phyloP scores from a whole-genome alignment of 1,140 invertebrate genomes.

The Drosophila varians region DNA sequence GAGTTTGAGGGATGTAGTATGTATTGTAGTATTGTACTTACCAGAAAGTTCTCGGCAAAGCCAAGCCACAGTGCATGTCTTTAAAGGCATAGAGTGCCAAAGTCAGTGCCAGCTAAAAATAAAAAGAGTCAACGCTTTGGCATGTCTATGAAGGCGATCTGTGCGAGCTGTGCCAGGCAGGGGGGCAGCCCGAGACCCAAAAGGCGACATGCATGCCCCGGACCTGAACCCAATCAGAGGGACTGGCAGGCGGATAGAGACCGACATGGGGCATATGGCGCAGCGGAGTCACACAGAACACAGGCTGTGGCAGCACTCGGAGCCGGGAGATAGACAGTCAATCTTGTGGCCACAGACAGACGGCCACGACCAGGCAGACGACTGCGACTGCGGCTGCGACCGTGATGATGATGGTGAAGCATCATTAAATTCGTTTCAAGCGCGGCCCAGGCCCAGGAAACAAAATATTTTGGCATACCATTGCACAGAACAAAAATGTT shows the following conservation, averaged over 20 bases:
- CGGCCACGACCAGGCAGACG: constrained; percentile 45
- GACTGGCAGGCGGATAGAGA: constrained; percentile 32
- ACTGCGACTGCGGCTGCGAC: constrained; percentile 34
- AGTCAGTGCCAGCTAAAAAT: constrained; percentile 76
- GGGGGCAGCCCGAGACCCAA: constrained; percentile 41
- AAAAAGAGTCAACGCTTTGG: constrained; percentile 78
- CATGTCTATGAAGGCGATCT: constrained; percentile 71
- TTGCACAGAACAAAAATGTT: constrained; percentile 13
- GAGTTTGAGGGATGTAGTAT: background rate
- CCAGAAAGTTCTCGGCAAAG: background rate
- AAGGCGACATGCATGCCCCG: constrained; percentile 75
- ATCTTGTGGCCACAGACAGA: constrained; percentile 73
- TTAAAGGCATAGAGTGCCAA: constrained; percentile 25
- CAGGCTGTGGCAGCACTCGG: constrained; percentile 13
- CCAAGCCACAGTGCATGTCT: constrained; percentile 43
- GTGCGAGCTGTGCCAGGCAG: constrained; percentile 41
- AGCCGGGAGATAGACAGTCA: constrained; percentile 73
- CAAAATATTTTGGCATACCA: constrained; percentile 71
- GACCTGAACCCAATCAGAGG: constrained; percentile 6
- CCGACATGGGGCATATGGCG: constrained; percentile 67
- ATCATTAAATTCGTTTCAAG: constrained; percentile 79
- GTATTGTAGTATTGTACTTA: background rate
- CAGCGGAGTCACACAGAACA: constrained; percentile 13
- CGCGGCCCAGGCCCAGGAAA: constrained; percentile 32
- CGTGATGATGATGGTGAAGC: constrained; percentile 53